Evolutionary conservation across 2,113 vertebrate genomes (phyloP).

Genomic region (Uria lomvia): DNA sequence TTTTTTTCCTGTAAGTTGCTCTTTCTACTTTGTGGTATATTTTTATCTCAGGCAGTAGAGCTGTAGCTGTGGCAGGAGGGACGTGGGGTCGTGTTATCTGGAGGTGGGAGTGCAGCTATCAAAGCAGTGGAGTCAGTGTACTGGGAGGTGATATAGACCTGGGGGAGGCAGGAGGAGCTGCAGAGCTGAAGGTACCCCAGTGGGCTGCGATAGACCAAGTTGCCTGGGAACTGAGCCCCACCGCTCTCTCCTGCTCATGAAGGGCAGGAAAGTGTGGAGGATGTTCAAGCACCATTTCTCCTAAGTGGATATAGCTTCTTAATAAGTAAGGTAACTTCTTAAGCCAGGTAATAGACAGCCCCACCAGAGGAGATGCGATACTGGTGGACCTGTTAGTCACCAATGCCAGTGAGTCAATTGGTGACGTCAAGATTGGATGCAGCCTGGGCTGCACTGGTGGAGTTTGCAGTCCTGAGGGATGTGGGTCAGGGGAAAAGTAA

Average conservation of each 20-base stretch:
- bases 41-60: neutral
- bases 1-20: neutral
- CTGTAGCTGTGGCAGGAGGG: neutral
- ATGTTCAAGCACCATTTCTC: neutral
- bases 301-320: neutral
- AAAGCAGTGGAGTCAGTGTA: fast-evolving
- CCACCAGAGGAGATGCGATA: neutral
- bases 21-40: neutral
- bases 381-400: neutral
- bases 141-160: neutral
- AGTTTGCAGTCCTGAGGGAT: neutral
- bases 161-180: neutral
- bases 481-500: neutral
- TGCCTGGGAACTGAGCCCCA: neutral
- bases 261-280: neutral
- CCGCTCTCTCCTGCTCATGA: neutral
- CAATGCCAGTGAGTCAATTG: neutral
- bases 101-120: neutral
- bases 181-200: neutral
- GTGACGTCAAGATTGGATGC: neutral
- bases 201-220: neutral
- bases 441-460: neutral
- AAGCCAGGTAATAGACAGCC: neutral
- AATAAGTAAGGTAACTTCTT: neutral
- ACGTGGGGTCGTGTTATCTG: fast-evolving